Conservation (phyloP, 2,113 vertebrate genomes). For the Australoheros scitulus region DNA sequence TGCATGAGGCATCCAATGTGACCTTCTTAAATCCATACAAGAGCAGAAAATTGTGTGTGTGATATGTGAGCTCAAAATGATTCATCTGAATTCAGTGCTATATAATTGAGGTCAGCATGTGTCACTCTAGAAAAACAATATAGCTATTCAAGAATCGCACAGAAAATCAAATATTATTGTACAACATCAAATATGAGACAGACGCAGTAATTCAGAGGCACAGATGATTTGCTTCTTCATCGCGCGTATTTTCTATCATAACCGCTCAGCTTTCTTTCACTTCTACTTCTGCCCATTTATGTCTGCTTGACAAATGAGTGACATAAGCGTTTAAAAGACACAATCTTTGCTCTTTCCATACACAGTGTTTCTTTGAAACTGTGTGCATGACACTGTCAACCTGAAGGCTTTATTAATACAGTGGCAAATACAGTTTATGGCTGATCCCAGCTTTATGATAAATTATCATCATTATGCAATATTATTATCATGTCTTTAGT, state of each 20-base stretch:
- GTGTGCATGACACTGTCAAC: neutral
- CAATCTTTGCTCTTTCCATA: neutral
- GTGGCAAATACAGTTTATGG: neutral
- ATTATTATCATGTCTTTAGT: neutral
- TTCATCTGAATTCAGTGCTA: neutral
- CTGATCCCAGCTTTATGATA: neutral
- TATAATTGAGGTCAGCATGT: constrained; percentile 1
- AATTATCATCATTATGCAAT: neutral
- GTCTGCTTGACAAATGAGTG: neutral
- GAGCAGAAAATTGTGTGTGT: neutral
- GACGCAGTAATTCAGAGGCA: neutral
- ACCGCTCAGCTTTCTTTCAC: neutral
- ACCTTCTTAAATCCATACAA: constrained; percentile 23
- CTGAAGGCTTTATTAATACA: neutral
- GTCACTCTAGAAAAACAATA: neutral
- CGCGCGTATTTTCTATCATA: neutral
- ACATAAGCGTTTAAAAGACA: neutral
- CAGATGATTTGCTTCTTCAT: neutral
- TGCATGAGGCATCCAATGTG: constrained; percentile 5
- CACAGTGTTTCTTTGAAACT: neutral
- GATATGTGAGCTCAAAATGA: constrained; percentile 3
- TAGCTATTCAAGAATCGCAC: neutral
- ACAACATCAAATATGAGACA: neutral
- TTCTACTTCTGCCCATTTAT: neutral
- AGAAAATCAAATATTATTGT: neutral